These are phyloP conservation scores for Panagrolaimus sp. DNA, from an alignment of 1,140 invertebrate species.

Conservation along the genomic window DNA sequence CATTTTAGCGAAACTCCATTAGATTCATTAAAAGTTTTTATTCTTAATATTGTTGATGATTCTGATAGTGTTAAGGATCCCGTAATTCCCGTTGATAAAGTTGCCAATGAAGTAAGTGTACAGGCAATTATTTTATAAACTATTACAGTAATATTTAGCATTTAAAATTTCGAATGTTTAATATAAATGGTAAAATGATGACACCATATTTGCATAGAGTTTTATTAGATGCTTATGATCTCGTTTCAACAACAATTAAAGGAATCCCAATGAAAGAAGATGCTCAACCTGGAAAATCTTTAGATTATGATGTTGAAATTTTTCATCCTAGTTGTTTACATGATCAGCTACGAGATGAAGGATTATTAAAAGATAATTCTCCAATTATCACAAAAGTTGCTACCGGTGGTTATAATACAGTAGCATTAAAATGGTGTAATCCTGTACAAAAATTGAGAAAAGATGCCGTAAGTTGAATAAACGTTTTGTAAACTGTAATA, in stretches of 20 bases:
- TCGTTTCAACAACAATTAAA: background rate
- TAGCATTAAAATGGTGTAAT: constrained; percentile 7
- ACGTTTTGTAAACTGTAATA: background rate
- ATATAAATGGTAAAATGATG: background rate
- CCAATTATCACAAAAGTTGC: background rate
- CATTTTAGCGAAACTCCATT: background rate
- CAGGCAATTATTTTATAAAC: background rate
- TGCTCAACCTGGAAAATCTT: background rate
- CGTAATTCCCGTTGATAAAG: background rate
- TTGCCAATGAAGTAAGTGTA: too few relatives aligned
- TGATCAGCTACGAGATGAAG: background rate
- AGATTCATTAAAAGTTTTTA: background rate
- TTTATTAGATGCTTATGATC: constrained; percentile 3
- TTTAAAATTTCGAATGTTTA: background rate
- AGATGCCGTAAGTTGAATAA: constrained; percentile 1
- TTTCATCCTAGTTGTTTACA: background rate
- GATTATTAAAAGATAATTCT: background rate
- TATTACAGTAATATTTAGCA: background rate
- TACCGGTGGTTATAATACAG: background rate
- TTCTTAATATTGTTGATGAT: constrained; percentile 4
- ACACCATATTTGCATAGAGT: background rate
- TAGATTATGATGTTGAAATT: constrained; percentile 7
- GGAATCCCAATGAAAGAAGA: constrained; percentile 16
- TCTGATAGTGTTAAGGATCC: background rate
- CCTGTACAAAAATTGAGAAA: constrained; percentile 2